phyloP scores from a whole-genome alignment of 2,888 invertebrate species.

The Mythimna albipuncta region DNA sequence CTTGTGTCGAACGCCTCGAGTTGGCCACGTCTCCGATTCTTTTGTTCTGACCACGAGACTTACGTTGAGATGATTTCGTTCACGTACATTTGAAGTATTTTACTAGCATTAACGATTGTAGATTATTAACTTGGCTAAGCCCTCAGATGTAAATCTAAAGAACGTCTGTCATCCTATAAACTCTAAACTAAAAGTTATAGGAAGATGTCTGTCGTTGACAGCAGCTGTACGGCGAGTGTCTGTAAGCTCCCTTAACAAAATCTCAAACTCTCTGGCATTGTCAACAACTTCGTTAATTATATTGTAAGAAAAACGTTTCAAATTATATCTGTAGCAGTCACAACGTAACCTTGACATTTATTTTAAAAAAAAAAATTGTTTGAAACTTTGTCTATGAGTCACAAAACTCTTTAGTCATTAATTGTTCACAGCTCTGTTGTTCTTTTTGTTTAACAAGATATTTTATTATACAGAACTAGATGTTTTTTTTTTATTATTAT shows the following conservation, averaged over 20 bases:
- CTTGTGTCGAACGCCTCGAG: too few relatives aligned
- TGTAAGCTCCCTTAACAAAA: background rate
- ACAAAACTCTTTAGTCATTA: conserved; percentile 23
- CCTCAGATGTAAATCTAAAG: too few relatives aligned
- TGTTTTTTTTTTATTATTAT: too few relatives aligned
- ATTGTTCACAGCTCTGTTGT: conserved; percentile 21
- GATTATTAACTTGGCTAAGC: too few relatives aligned
- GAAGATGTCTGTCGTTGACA: background rate
- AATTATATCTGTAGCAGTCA: conserved; percentile 22
- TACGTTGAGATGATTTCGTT: too few relatives aligned
- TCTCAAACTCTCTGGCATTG: conserved; percentile 25
- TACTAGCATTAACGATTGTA: too few relatives aligned
- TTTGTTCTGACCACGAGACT: too few relatives aligned
- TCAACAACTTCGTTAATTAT: conserved; percentile 37
- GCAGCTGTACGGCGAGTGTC: background rate
- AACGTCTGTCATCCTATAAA: too few relatives aligned
- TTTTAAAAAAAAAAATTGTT: conserved; percentile 27
- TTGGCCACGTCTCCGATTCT: too few relatives aligned
- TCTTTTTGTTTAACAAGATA: conserved; percentile 27
- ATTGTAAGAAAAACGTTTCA: conserved; percentile 41
- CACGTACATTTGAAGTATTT: too few relatives aligned
- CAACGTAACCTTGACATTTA: conserved; percentile 33
- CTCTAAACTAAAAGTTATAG: too few relatives aligned
- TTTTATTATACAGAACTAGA: conserved; percentile 5
- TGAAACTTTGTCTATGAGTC: conserved; percentile 19